phyloP scores from a whole-genome alignment of 2,888 invertebrate species.

The Chesias legatella region DNA sequence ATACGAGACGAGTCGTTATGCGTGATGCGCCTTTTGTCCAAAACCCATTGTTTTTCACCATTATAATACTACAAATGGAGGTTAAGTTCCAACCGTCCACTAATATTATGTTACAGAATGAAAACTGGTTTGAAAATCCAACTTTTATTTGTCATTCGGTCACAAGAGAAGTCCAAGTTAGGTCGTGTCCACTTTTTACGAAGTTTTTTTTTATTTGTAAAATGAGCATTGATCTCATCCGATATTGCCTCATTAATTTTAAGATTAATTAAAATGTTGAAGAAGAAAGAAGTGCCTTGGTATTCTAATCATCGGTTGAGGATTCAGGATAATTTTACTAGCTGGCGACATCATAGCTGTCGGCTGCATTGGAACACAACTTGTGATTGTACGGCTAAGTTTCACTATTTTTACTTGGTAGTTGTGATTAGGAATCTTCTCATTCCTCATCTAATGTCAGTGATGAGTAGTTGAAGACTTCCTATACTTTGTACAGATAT shows the following conservation, averaged over 20 bases:
- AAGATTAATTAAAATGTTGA: slow-evolving; percentile 56
- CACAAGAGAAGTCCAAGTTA: slow-evolving; percentile 36
- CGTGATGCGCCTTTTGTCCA: slow-evolving; percentile 35
- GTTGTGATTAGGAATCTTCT: too few relatives aligned
- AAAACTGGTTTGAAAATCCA: slow-evolving; percentile 52
- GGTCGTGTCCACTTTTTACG: slow-evolving; percentile 26
- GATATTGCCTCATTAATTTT: slow-evolving; percentile 29
- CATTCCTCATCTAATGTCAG: not conserved
- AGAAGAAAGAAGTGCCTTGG: slow-evolving; percentile 72
- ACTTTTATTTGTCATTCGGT: slow-evolving; percentile 48
- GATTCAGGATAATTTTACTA: slow-evolving; percentile 60
- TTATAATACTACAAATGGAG: slow-evolving; percentile 42
- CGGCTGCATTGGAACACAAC: slow-evolving; percentile 65
- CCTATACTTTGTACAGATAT: too few relatives aligned
- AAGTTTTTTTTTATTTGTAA: slow-evolving; percentile 28
- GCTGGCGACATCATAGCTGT: slow-evolving; percentile 59
- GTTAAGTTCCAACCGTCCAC: slow-evolving; percentile 40
- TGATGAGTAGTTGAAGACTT: too few relatives aligned
- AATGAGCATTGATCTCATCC: slow-evolving; percentile 33
- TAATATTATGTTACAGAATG: slow-evolving; percentile 18
- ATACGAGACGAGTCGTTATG: slow-evolving; percentile 34
- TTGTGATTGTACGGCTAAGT: slow-evolving; percentile 60
- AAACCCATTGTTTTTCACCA: slow-evolving; percentile 42
- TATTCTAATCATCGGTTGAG: slow-evolving; percentile 63
- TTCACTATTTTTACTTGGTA: not conserved